Evolutionary conservation across 2,888 invertebrate species (phyloP), one percentile per base, ranked within the genome.

Genomic region (Marasmarcha lunaedactyla): DNA sequence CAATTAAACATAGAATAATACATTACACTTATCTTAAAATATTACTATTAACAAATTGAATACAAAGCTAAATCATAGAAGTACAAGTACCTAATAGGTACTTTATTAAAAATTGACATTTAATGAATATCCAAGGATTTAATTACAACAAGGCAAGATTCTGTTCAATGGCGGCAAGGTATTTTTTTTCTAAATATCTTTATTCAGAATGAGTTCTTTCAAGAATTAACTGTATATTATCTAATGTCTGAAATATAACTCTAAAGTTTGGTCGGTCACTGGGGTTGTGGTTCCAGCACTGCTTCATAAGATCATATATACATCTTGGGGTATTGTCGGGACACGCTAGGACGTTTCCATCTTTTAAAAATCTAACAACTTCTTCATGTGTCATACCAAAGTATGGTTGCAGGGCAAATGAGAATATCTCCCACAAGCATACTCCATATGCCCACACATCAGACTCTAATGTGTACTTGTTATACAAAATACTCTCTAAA

Each of bases 401-500:
- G 64, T 98, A 98, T 6, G 98, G 98, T 71, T 98, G 97, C 45
- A 97, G 84, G 14, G 97, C 97, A 76, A 95, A 97, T 36, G 96
- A 94, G 71, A 97, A 97, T 61, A 97, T 94, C 79, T 98, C 98
- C 97, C 97, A 98, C 34, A 97, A 84, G 59, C 95, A 94, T 12
- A 98, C 95, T 38, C 97, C 98, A 78, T 93, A 98, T 10, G 97
- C 97, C 97, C 97, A 98, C 1, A 98, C 95, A 77, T 98, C 98
- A 9, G 97, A 95, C 69, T 97, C 96, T 45, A 94, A 87, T 10
- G 97, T 97, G 72, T 97, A 98, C 70, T 96, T 96, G 73, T 97
- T 97, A 68, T 96, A 97, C 39, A 97, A 85, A 67, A 98, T 97
- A 71, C 97, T 94, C 72, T 98, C 97, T 44, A 97, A 84, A 14